Conservation (phyloP, 2,113 vertebrate species). For the Scartelaos histophorus region DNA sequence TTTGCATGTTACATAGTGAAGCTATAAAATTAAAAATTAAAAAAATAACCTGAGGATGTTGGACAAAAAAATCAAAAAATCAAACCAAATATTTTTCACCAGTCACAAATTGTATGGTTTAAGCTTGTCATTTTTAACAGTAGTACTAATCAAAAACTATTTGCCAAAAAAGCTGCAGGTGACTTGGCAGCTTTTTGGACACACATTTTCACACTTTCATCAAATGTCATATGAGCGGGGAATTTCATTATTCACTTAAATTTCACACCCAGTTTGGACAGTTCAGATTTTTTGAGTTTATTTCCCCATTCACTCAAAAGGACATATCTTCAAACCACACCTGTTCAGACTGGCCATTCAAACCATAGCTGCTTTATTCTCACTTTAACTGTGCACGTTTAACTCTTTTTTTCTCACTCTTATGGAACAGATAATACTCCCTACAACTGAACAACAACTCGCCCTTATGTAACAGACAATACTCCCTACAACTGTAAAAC, state of each 20-base stretch:
- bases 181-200: not conserved
- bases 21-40: not conserved
- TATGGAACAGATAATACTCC: no score
- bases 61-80: no score
- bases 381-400: no score
- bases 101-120: no score
- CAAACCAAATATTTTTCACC: no score
- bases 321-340: not conserved
- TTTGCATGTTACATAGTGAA: not conserved
- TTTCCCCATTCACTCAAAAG: not conserved
- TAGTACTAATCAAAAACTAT: not conserved
- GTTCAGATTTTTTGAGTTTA: not conserved
- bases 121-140: not conserved
- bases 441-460: no score
- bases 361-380: no score
- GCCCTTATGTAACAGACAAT: no score
- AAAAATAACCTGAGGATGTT: not conserved
- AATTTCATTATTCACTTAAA: not conserved
- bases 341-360: no score
- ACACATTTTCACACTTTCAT: not conserved
- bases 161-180: not conserved
- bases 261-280: not conserved
- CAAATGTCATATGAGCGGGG: not conserved
- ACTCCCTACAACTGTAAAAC: no score
- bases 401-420: no score